Evolutionary conservation across 1,140 invertebrate species (phyloP).

Genomic region (Limonius californicus): DNA sequence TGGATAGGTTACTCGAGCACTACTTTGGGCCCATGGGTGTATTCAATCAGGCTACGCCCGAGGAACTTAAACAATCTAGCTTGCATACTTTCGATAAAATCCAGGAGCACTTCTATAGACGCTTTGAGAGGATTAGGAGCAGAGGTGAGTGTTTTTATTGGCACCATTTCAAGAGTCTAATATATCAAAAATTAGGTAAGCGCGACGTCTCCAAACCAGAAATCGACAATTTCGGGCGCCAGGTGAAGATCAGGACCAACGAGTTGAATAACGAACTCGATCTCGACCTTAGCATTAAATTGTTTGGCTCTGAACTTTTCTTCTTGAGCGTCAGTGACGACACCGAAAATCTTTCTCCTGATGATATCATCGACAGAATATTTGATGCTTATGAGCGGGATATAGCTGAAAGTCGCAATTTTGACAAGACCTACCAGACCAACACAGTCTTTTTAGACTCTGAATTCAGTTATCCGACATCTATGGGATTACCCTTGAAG

Average conservation of each 20-base stretch:
- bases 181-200: too few species aligned
- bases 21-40: conserved; percentile 78
- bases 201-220: conserved; percentile 58
- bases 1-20: conserved; percentile 78
- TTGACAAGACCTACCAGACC: conserved; percentile 33
- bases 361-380: conserved; percentile 58
- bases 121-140: conserved; percentile 45
- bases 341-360: conserved; percentile 51
- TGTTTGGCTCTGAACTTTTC: conserved; percentile 73
- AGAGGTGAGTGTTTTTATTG: too few species aligned
- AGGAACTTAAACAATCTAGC: conserved; percentile 50
- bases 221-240: conserved; percentile 59
- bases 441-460: conserved; percentile 72
- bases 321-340: conserved; percentile 57
- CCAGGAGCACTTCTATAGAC: conserved; percentile 48
- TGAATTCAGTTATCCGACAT: conserved; percentile 74
- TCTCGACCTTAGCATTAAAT: conserved; percentile 67
- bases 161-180: too few species aligned
- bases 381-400: conserved; percentile 52
- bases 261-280: conserved; percentile 60
- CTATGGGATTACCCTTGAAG: conserved; percentile 71
- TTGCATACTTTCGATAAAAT: conserved; percentile 42
- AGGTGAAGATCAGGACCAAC: conserved; percentile 49
- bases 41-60: conserved; percentile 51
- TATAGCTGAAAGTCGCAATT: background rate